Conservation (phyloP, 2,888 invertebrate genomes). For the Caenorhabditis sp. region DNA sequence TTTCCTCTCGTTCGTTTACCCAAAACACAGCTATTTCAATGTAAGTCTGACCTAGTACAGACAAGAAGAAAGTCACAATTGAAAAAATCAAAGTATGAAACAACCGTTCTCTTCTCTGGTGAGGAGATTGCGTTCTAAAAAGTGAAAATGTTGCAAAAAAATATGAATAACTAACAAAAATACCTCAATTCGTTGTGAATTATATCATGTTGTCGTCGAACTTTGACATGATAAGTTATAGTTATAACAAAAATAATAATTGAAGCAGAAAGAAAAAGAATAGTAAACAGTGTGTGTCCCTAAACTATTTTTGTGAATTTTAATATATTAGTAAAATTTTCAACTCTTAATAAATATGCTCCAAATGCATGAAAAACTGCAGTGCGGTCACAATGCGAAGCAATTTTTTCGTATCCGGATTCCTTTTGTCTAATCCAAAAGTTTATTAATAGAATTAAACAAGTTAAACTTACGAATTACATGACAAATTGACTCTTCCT, state of each 20-base stretch:
- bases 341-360: conserved; percentile 66
- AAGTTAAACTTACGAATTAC: conserved; percentile 61
- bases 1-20: conserved; percentile 78
- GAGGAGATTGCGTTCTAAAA: conserved; percentile 77
- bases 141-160: no score
- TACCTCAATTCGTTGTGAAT: conserved; percentile 71
- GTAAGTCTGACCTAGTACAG: conserved; percentile 80
- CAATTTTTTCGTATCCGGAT: conserved; percentile 79
- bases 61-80: conserved; percentile 77
- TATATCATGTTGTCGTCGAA: conserved; percentile 78
- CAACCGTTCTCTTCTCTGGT: conserved; percentile 79
- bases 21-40: conserved; percentile 82
- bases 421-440: conserved; percentile 18
- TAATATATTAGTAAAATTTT: not conserved
- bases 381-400: conserved; percentile 77
- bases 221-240: conserved; percentile 78
- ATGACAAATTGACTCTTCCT: conserved; percentile 58
- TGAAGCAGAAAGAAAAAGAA: conserved; percentile 77
- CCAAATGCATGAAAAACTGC: conserved; percentile 80
- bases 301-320: conserved; percentile 5
- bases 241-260: conserved; percentile 80
- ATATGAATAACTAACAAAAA: not conserved
- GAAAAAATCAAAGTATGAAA: conserved; percentile 81
- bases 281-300: conserved; percentile 81
- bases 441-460: not conserved